Base-by-base conservation (phyloP, 2,113 vertebrate species). In the Propithecus coquereli region DNA sequence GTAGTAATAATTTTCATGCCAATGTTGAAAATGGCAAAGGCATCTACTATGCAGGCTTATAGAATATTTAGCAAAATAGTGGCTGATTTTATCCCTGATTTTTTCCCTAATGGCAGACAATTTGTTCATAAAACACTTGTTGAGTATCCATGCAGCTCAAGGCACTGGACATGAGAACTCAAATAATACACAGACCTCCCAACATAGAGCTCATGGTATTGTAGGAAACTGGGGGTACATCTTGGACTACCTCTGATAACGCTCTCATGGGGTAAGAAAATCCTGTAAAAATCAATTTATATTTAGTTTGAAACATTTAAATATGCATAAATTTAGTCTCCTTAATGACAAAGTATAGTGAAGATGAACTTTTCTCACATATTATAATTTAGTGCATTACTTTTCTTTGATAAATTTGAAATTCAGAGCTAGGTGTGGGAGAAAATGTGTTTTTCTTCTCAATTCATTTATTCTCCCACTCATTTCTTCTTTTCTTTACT, bases 401-500 rank as follows among this genome's bases (percentile, higher is more conserved):
- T 66, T 71, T 61, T 96, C 63, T 94, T 86, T 83, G 25, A 61
- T 45, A 81, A 89, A 52, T 94, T 83, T 91, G 83, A 95, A 96
- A 97, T 87, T 89, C 70, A 71, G 63, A 79, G 68, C 6, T 34
- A 71, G 27, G 8, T 95, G 34, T 85, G 23, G 27, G 30, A 54
- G 17, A 43, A 70, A 70, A 94, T 40, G 27, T 90, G 7, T 68
- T 93, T 97, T 91, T 85, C 91, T 94, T 86, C 27, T 93, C 32
- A 79, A 52, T 70, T 95, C 80, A 92, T 93, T 94, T 89, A 77
- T 94, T 93, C 65, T 87, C 22, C 27, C 22, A 80, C 32, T 25
- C 32, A 74, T 77, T 91, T 97, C n/a, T 94, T 96, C 57, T 96
- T 97, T 96, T 93, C 57, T 89, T 94, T 73, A 73, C 43, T 32